Evolutionary conservation across 1,140 invertebrate species (phyloP).

Genomic region (Nasonia giraulti): DNA sequence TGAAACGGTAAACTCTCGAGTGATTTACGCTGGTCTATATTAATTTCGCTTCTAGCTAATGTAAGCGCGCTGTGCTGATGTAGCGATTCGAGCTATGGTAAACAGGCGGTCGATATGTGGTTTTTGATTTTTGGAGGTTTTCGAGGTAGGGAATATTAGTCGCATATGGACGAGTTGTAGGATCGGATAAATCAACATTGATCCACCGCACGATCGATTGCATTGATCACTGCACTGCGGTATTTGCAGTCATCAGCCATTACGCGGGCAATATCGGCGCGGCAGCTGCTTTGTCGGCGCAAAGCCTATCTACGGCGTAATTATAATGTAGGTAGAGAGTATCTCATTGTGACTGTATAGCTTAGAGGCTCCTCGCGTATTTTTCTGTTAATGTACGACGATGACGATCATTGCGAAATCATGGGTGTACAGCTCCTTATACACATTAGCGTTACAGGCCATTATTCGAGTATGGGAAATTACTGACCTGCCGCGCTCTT

Average conservation of each 20-base stretch:
- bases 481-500: neutral
- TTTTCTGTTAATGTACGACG: neutral
- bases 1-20: too few species aligned
- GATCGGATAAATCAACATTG: too few species aligned
- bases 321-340: neutral
- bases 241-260: neutral
- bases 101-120: too few species aligned
- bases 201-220: neutral
- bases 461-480: conserved; percentile 14
- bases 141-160: too few species aligned
- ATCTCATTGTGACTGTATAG: neutral
- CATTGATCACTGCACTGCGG: neutral
- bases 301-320: neutral
- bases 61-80: too few species aligned
- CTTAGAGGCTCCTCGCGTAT: neutral
- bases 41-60: too few species aligned
- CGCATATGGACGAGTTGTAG: too few species aligned
- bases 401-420: conserved; percentile 9
- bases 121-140: too few species aligned
- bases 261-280: neutral
- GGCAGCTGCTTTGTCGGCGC: neutral
- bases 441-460: neutral
- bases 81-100: too few species aligned
- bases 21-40: too few species aligned
- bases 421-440: neutral